Evolutionary conservation across 2,888 invertebrate species (phyloP).

Genomic region (Reticulitermes lucifugus): DNA sequence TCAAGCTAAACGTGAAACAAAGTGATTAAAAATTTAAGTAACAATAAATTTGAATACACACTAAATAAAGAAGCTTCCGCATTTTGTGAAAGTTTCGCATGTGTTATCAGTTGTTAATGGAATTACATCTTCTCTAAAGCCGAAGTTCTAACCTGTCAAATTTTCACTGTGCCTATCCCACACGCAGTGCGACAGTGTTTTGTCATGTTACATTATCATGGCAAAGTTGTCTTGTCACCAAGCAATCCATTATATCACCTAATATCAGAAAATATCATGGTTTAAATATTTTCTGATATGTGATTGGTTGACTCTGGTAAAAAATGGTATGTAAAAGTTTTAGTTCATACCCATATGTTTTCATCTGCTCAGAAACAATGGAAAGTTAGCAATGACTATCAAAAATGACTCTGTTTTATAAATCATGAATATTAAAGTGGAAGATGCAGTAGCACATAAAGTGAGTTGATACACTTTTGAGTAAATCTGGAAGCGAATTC

Average conservation of each 20-base stretch:
- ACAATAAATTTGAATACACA: neutral
- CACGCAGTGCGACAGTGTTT: conserved; percentile 11
- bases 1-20: conserved; percentile 1
- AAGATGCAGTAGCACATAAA: neutral
- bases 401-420: neutral
- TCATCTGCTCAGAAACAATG: neutral
- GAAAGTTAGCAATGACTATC: neutral
- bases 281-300: neutral
- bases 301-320: neutral
- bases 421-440: neutral
- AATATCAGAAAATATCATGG: neutral
- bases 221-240: neutral
- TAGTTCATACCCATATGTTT: neutral
- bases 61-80: neutral
- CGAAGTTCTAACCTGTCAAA: conserved; percentile 5
- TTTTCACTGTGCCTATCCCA: conserved; percentile 33
- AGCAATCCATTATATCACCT: neutral
- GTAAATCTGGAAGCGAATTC: neutral
- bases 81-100: neutral
- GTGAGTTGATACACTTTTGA: neutral
- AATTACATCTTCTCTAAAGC: conserved; percentile 20
- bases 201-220: conserved; percentile 5
- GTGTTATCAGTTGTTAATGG: neutral
- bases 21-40: neutral
- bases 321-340: neutral